These are phyloP conservation scores for Corythoichthys intestinalis DNA, from an alignment of 2,113 vertebrate genomes.

Conservation along the genomic window DNA sequence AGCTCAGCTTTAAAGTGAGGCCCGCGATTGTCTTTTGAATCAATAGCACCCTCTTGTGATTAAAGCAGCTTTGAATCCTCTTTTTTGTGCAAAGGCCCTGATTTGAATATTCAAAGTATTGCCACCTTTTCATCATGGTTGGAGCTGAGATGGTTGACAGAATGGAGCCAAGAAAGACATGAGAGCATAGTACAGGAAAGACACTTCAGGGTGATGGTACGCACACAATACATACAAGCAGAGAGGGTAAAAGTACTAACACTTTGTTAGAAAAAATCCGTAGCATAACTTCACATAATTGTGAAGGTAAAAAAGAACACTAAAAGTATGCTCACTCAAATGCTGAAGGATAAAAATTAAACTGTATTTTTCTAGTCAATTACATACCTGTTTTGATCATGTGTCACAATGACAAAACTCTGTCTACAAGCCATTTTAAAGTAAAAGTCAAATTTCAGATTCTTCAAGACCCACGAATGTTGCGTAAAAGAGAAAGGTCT, in stretches of 20 bases:
- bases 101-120: slow-evolving; percentile 1
- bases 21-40: slow-evolving; percentile 9
- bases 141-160: background rate
- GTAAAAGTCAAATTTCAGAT: no score
- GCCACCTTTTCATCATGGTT: background rate
- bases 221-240: background rate
- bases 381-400: no score
- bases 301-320: no score
- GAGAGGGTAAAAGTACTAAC: background rate
- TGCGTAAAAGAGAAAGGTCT: no score
- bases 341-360: no score
- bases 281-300: no score
- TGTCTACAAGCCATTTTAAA: no score
- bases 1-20: background rate
- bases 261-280: background rate
- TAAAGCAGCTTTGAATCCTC: slow-evolving; percentile 1
- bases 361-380: no score
- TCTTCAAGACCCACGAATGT: no score
- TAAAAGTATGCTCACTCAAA: no score
- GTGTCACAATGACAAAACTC: no score
- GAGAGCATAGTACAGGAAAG: background rate
- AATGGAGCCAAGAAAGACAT: background rate
- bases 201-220: background rate
- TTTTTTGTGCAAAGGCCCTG: background rate
- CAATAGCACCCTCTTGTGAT: slow-evolving; percentile 67